Evolutionary conservation across 2,797 vertebrate genomes (phyloP).

Genomic region (Halcyon badia): DNA sequence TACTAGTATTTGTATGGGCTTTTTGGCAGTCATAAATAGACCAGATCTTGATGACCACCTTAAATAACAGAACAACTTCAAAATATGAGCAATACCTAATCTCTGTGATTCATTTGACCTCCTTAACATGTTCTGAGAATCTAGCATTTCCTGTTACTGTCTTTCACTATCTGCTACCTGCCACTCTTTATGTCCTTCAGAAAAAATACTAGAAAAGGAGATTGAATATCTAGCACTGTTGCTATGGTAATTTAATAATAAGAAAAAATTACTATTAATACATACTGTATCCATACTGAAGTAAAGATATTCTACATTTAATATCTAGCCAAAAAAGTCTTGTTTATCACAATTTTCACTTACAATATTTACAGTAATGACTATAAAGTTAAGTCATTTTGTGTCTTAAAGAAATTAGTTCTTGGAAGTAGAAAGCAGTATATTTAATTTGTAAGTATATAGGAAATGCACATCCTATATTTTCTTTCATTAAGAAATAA

Average conservation of each 20-base stretch:
- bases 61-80: neutral
- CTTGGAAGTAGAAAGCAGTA: neutral
- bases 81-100: neutral
- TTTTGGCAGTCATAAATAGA: neutral
- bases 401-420: neutral
- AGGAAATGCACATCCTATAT: neutral
- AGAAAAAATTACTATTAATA: neutral
- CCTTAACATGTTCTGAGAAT: neutral
- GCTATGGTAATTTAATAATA: slow-evolving; percentile 15
- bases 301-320: slow-evolving; percentile 8
- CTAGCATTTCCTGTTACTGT: neutral
- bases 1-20: neutral
- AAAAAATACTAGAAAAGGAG: neutral
- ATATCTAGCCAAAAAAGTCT: neutral
- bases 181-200: neutral
- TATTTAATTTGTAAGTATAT: neutral
- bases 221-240: neutral
- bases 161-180: neutral
- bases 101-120: neutral
- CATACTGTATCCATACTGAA: neutral
- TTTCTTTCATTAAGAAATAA: neutral
- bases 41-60: neutral
- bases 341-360: neutral
- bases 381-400: neutral
- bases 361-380: neutral